These are phyloP conservation scores for Drosophila subsilvestris DNA, from an alignment of 2,888 invertebrate species.

Conservation along the genomic window DNA sequence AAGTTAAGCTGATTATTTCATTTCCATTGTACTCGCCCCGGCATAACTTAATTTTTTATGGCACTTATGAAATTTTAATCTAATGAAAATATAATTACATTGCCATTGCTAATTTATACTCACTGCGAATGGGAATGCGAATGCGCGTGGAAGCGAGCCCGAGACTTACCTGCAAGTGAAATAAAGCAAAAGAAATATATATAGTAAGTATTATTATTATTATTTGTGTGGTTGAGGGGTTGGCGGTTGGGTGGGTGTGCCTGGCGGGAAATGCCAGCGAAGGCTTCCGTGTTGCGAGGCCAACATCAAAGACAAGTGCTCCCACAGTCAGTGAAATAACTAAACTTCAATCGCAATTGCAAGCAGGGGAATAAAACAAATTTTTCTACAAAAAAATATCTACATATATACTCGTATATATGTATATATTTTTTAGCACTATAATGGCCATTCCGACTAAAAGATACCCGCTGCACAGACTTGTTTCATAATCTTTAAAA, in stretches of 20 bases:
- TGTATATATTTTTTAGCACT: background rate
- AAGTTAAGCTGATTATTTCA: conserved; percentile 56
- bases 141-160: background rate
- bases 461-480: background rate
- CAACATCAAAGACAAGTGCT: conserved; percentile 62
- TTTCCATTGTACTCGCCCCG: conserved; percentile 46
- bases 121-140: conserved; percentile 17
- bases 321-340: conserved; percentile 31
- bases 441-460: background rate
- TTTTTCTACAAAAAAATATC: conserved; percentile 44
- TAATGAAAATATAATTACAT: conserved; percentile 53
- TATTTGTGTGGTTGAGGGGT: conserved; percentile 28
- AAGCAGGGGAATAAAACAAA: conserved; percentile 61
- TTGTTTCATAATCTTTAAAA: too few species aligned
- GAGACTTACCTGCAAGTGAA: conserved; percentile 48
- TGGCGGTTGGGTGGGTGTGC: conserved; percentile 5
- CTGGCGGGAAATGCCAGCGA: conserved; percentile 36
- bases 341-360: conserved; percentile 73
- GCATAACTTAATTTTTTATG: conserved; percentile 55
- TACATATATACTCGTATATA: too few species aligned
- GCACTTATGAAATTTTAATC: conserved; percentile 53
- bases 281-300: conserved; percentile 27
- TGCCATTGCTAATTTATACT: conserved; percentile 52
- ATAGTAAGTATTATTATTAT: conserved; percentile 1
- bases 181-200: conserved; percentile 23